A percentile compares a stretch with the other conserved stretches of the same genome.
These are phyloP conservation scores for Hydrophis major DNA, from an alignment of 2,797 vertebrate species.

Conservation along the genomic window DNA sequence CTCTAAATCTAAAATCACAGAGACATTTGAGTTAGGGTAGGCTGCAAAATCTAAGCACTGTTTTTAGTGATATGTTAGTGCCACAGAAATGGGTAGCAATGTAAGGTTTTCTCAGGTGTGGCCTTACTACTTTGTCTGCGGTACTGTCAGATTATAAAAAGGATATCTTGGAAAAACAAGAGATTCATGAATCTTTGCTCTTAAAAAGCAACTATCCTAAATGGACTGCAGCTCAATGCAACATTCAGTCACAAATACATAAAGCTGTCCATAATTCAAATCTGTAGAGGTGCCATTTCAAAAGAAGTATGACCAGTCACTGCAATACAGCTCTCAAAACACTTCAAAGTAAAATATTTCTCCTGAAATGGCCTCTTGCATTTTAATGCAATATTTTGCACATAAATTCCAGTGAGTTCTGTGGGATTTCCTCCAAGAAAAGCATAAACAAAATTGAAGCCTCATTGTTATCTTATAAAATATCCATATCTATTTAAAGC, in stretches of 20 bases:
- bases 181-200: slow-evolving; percentile 36
- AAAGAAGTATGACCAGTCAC: neutral
- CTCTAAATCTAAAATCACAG: slow-evolving; percentile 21
- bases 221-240: slow-evolving; percentile 15
- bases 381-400: neutral
- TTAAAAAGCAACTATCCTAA: slow-evolving; percentile 1
- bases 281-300: neutral
- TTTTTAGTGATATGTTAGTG: neutral
- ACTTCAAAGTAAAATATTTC: neutral
- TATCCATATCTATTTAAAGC: neutral
- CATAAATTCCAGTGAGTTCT: neutral
- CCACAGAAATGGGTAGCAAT: neutral
- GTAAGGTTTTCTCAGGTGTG: slow-evolving; percentile 10
- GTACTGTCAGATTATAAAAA: slow-evolving; percentile 34
- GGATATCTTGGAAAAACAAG: slow-evolving; percentile 23
- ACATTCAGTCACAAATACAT: neutral
- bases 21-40: slow-evolving; percentile 36
- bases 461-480: neutral
- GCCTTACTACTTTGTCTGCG: slow-evolving; percentile 3
- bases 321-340: neutral
- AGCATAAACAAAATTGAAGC: neutral
- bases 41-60: neutral
- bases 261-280: neutral
- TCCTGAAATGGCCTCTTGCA: neutral
- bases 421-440: neutral